These are phyloP conservation scores for Mastomys coucha DNA, from an alignment of 2,113 vertebrate genomes.

Conservation along the genomic window DNA sequence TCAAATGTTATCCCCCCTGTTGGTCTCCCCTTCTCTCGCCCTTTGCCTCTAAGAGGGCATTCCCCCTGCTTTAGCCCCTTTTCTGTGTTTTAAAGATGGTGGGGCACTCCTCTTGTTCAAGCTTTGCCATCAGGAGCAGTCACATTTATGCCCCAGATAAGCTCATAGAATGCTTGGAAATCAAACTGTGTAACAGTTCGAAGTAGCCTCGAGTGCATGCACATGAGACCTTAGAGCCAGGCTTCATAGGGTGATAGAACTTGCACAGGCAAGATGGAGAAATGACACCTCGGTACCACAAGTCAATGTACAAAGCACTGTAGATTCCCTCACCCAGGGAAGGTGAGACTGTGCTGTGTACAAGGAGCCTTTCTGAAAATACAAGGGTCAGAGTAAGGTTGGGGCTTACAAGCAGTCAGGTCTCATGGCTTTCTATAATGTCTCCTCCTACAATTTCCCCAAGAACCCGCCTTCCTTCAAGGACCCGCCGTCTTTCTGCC, in stretches of 20 bases:
- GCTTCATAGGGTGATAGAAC: not conserved
- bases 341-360: not conserved
- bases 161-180: not conserved
- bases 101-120: not conserved
- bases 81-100: not conserved
- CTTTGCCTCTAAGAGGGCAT: too few species aligned
- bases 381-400: not conserved
- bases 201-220: too few species aligned
- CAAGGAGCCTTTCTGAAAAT: not conserved
- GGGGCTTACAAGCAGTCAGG: not conserved
- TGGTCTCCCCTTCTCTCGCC: too few species aligned
- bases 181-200: not conserved
- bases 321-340: not conserved
- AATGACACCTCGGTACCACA: not conserved
- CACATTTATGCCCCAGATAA: not conserved
- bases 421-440: not conserved
- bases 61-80: not conserved
- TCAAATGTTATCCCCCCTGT: too few species aligned
- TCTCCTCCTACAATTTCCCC: not conserved
- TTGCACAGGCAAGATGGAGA: not conserved
- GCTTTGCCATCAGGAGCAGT: not conserved
- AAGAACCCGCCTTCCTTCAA: not conserved
- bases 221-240: not conserved
- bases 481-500: not conserved
- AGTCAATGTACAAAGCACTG: not conserved